Percentiles rank a stretch among this genome's conserved stretches.
Evolutionary conservation across 2,113 vertebrate species (phyloP).

Genomic region (Columbina picui): DNA sequence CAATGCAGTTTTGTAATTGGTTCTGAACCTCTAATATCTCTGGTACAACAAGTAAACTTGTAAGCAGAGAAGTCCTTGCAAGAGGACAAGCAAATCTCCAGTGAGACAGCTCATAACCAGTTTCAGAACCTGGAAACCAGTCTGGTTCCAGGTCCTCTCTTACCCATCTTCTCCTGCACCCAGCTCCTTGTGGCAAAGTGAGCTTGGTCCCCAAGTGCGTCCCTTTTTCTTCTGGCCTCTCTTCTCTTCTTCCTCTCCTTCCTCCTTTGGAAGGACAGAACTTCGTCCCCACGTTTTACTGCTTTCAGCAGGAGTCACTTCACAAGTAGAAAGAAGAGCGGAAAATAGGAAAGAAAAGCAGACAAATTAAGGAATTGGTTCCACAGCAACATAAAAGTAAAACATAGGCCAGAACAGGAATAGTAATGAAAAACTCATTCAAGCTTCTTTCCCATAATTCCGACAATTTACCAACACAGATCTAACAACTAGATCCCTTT

Average conservation of each 20-base stretch:
- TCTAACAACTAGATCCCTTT: neutral
- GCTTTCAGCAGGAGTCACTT: slow-evolving; percentile 90
- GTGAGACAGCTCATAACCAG: neutral
- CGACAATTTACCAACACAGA: neutral
- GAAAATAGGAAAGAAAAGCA: neutral
- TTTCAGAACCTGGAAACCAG: neutral
- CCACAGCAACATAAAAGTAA: neutral
- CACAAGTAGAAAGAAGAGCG: neutral
- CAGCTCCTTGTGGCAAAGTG: slow-evolving; percentile 81
- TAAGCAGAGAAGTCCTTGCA: neutral
- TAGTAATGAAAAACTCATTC: neutral
- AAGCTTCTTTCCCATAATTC: neutral
- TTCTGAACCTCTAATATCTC: neutral
- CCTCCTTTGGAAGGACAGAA: slow-evolving; percentile 82
- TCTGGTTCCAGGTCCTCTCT: neutral
- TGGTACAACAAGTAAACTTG: neutral
- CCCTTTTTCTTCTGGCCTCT: slow-evolving; percentile 91
- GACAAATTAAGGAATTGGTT: neutral
- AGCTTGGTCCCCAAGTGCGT: slow-evolving; percentile 82
- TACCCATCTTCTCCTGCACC: slow-evolving; percentile 87
- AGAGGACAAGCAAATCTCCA: neutral
- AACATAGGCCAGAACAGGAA: neutral
- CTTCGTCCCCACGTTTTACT: slow-evolving; percentile 84
- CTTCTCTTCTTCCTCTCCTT: slow-evolving; percentile 89
- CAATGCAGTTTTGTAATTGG: neutral